Base-by-base conservation (phyloP, 2,888 invertebrate genomes). In the Pseudeuparius sepicola region DNA sequence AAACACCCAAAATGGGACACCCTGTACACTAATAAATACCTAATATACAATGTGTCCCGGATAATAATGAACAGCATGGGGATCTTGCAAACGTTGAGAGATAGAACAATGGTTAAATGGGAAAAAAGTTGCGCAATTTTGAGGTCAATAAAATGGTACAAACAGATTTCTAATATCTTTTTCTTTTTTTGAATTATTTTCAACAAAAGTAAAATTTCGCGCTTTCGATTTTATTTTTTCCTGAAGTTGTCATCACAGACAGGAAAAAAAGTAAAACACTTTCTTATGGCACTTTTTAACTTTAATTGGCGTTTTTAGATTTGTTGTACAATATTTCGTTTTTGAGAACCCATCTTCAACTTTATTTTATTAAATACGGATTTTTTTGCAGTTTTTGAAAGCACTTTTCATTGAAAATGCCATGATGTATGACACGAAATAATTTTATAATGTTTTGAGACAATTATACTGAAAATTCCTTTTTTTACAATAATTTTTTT, bases 51-150 rank as follows among this genome's bases (percentile, higher is more conserved):
- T 20, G 20, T 20, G 20, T 20, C 20, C 20, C 20, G n/a, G 20
- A 20, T 20, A 20, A 20, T 7, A 20, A 20, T 20, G 20, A n/a
- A 20, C n/a, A 20, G 20, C 20, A 20, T 20, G 6, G 20, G 20
- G n/a, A 20, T 20, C 20, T 20, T 20, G 20, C 6, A 20, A 20
- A 20, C 20, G 20, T 6, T 20, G n/a, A n/a, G 20, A 20, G 20
- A 7, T 20, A 20, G 7, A 20, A 20, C n/a, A n/a, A 7, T n/a
- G 20, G 20, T 6, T 20, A 20, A 20, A 20, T 20, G 6, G n/a
- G 20, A 20, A n/a, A 20, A 20, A 20, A 20, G 20, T 20, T 20
- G 20, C 20, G n/a, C n/a, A n/a, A n/a, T n/a, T n/a, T n/a, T n/a
- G n/a, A n/a, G n/a, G n/a, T n/a, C 20, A 7, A 7, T 20, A 7